Percentiles rank a stretch among this genome's conserved stretches.
Evolutionary conservation across 1,140 invertebrate genomes (phyloP).

Genomic region (Metaphire vulgaris): DNA sequence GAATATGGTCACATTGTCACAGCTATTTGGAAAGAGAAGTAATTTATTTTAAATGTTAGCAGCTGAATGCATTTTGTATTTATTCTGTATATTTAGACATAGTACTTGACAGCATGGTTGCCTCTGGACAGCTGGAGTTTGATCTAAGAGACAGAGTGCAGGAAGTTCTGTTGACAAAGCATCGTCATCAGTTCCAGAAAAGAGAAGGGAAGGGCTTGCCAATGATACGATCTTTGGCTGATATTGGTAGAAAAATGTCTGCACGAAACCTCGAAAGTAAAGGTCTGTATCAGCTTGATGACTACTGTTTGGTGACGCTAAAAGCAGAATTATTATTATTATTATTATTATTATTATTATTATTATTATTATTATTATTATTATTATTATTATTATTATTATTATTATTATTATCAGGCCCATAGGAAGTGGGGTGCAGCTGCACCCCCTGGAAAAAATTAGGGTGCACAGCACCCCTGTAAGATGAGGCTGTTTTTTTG

Average conservation of each 20-base stretch:
- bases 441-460: neutral
- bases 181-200: constrained; percentile 74
- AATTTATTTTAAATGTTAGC: no score
- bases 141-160: constrained; percentile 72
- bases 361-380: constrained; percentile 37
- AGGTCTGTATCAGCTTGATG: neutral
- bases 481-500: neutral
- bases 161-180: constrained; percentile 79
- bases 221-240: constrained; percentile 88
- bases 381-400: constrained; percentile 38
- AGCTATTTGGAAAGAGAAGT: no score
- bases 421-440: constrained; percentile 60
- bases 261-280: constrained; percentile 52
- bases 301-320: constrained; percentile 25
- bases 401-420: constrained; percentile 55
- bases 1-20: no score
- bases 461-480: neutral
- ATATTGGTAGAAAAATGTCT: constrained; percentile 91
- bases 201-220: constrained; percentile 64
- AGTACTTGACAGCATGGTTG: constrained; percentile 84
- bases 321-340: constrained; percentile 16
- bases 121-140: constrained; percentile 65
- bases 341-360: constrained; percentile 37
- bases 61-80: no score
- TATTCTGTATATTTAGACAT: constrained; percentile 70